Conservation (phyloP, 2,113 vertebrate species). For the Saguinus midas region DNA sequence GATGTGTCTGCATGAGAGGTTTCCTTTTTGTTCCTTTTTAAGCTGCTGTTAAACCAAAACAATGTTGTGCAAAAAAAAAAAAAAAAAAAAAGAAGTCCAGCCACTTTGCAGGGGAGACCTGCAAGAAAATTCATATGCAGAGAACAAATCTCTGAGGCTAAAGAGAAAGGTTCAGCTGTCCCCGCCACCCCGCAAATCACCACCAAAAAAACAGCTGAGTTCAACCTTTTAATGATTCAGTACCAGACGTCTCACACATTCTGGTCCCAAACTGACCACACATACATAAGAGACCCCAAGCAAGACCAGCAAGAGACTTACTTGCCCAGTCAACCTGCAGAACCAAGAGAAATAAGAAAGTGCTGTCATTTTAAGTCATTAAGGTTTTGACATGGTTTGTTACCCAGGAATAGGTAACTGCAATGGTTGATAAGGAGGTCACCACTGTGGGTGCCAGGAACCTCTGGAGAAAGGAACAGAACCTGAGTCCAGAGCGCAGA, state of each 20-base stretch:
- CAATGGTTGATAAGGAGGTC: background rate
- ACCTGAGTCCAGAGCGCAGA: background rate
- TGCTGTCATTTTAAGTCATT: background rate
- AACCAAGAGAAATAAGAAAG: background rate
- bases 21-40: slow-evolving; percentile 87
- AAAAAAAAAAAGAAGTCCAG: too few species aligned
- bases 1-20: slow-evolving; percentile 88
- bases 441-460: background rate
- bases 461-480: background rate
- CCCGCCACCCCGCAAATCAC: too few species aligned
- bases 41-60: slow-evolving; percentile 88
- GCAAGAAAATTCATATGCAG: background rate
- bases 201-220: too few species aligned
- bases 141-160: background rate
- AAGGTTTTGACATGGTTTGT: background rate
- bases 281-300: background rate
- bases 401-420: background rate
- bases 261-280: background rate
- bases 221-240: too few species aligned
- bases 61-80: slow-evolving; percentile 86
- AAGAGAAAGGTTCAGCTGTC: background rate
- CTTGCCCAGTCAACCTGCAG: background rate
- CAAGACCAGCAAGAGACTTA: background rate
- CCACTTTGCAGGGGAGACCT: background rate
- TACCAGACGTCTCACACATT: background rate